phyloP scores from a whole-genome alignment of 2,797 vertebrate species.

The Propithecus perrieri region DNA sequence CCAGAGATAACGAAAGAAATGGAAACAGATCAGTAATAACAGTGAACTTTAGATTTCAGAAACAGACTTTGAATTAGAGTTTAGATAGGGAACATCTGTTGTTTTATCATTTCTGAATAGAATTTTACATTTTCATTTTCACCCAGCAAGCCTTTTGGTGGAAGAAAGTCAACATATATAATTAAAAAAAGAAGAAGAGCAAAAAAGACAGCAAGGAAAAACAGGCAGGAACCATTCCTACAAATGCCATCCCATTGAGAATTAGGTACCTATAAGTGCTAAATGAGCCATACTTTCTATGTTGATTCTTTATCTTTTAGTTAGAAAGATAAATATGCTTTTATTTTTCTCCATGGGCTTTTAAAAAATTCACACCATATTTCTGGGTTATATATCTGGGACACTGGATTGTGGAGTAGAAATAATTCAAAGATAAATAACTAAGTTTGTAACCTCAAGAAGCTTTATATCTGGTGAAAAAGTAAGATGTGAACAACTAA shows the following conservation, averaged over 20 bases:
- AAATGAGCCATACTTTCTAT: background rate
- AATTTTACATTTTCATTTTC: slow-evolving; percentile 11
- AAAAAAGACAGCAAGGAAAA: background rate
- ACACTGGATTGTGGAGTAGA: background rate
- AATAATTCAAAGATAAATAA: background rate
- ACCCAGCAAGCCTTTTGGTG: background rate
- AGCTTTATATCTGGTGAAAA: background rate
- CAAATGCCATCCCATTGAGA: background rate
- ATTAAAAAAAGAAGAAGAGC: background rate
- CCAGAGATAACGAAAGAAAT: background rate
- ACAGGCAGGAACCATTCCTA: background rate
- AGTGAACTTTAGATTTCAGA: slow-evolving; percentile 27
- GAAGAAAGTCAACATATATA: slow-evolving; percentile 14
- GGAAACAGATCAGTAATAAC: background rate
- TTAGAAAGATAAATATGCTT: background rate
- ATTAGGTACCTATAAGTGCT: background rate
- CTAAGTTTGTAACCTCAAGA: background rate
- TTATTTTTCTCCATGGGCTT: background rate
- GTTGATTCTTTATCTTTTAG: background rate
- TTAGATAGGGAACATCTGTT: background rate
- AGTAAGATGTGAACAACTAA: background rate
- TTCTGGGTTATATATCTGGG: background rate
- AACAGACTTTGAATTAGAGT: slow-evolving; percentile 34
- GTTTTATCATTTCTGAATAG: slow-evolving; percentile 9
- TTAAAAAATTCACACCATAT: background rate